Conservation (phyloP, 1,140 invertebrate species). For the Saccostrea glomerata region DNA sequence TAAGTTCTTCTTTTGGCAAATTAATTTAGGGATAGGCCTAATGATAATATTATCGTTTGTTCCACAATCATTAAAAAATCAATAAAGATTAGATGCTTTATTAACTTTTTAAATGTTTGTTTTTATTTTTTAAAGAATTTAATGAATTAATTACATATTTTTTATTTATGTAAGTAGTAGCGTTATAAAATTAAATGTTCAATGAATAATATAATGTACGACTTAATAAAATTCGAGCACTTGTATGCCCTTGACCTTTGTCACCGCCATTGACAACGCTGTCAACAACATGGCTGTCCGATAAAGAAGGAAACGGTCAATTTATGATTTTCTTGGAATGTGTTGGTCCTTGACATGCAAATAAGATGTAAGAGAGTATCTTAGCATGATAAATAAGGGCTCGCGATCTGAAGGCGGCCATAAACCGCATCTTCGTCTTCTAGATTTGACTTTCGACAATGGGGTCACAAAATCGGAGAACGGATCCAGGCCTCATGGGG, state of each 20-base stretch:
- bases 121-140: too few species aligned
- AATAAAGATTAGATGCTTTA: too few species aligned
- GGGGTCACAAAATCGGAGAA: neutral
- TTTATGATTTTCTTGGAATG: neutral
- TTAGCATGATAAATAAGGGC: conserved; percentile 15
- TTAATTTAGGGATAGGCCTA: too few species aligned
- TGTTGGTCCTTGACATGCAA: neutral
- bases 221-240: neutral
- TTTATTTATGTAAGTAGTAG: too few species aligned
- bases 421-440: neutral
- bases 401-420: neutral
- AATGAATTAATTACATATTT: too few species aligned
- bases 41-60: too few species aligned
- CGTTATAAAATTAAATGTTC: too few species aligned
- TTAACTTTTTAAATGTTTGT: too few species aligned
- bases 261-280: conserved; percentile 29
- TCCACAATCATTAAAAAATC: too few species aligned
- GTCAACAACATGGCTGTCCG: conserved; percentile 7
- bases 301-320: neutral
- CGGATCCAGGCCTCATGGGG: neutral
- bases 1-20: too few species aligned
- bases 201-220: conserved; percentile 6
- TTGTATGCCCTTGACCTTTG: conserved; percentile 15
- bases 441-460: conserved; percentile 25
- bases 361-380: neutral